Evolutionary conservation across 1,140 invertebrate species (phyloP).

Genomic region (Streblospio benedicti): DNA sequence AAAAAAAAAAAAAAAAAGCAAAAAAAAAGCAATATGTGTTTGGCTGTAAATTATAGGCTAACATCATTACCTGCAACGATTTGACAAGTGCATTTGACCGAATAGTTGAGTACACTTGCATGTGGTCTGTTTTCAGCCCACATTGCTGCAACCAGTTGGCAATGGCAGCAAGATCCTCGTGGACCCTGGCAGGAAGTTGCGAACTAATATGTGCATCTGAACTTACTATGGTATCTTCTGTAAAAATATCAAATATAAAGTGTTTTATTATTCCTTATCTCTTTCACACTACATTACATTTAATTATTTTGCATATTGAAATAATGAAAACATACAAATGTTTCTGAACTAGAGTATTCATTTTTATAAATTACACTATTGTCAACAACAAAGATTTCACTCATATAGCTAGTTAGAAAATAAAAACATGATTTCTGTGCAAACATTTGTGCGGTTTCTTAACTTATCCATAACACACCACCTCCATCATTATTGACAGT

Average conservation of each 20-base stretch:
- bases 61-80: slow-evolving; percentile 66
- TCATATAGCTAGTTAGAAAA: too few species aligned
- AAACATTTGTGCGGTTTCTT: too few species aligned
- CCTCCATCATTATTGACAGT: too few species aligned
- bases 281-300: neutral
- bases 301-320: neutral
- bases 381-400: too few species aligned
- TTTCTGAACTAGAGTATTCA: neutral
- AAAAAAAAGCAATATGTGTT: too few species aligned
- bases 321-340: neutral
- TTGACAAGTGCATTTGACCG: slow-evolving; percentile 66
- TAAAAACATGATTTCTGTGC: too few species aligned
- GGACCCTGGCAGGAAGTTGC: slow-evolving; percentile 55
- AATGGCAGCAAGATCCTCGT: slow-evolving; percentile 66
- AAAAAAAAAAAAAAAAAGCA: slow-evolving; percentile 6
- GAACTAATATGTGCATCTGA: slow-evolving; percentile 22
- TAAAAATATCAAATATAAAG: slow-evolving; percentile 14
- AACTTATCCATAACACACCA: too few species aligned
- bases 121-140: slow-evolving; percentile 63
- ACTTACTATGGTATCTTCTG: slow-evolving; percentile 17
- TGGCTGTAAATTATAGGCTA: too few species aligned
- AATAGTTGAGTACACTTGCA: slow-evolving; percentile 69
- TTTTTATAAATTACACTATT: too few species aligned
- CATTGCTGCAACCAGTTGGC: slow-evolving; percentile 75
- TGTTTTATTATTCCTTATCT: neutral